Evolutionary conservation across 2,797 vertebrate genomes (phyloP), one percentile per base, ranked within the genome.

Genomic region (Acipenser oxyrinchus): DNA sequence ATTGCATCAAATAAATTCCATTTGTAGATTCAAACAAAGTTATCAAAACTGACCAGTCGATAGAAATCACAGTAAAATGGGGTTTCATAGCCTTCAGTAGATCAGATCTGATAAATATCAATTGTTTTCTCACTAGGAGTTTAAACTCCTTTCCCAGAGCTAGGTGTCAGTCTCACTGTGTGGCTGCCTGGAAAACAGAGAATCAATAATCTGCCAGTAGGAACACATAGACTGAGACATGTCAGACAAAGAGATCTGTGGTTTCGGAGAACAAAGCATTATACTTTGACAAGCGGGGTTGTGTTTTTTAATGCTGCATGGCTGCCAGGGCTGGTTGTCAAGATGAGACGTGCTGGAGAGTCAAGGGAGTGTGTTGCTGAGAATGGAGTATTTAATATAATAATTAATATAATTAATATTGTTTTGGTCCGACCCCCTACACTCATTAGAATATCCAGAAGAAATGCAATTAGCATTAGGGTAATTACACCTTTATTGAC

Each of bases 151-250:
- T 75, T 72, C 76, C 71, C 78, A 62, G 70, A 77, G 73, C 81
- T 79, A 68, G 76, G 80, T 82, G 77, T 84, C 78, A 72, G 70
- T 75, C 82, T 81, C 74, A 76, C 73, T 76, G 51, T 70, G 65
- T 63, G 74, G 71, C 74, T 69, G 74, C 70, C 75, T 77, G 71
- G 78, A 77, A 76, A 76, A 75, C 59, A 64, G 72, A 71, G 67
- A 79, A 85, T 85, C 85, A 79, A 84, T 86, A 82, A 78, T 58
- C 73, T 71, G 71, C 70, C 68, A 65, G 66, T 69, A 13, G 23
- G 23, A 8, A 57, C 55, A 49, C 48, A 12, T 10, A 67, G 49
- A 61, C 49, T 5, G 6, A 51, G 13, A n/a, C 9, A 55, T n/a
- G 53, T 55, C 37, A 37, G 52, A 58, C 48, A 66, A 49, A 57